These are phyloP conservation scores for Leptinotarsa rubiginosa DNA, from an alignment of 2,888 invertebrate species.

Conservation along the genomic window DNA sequence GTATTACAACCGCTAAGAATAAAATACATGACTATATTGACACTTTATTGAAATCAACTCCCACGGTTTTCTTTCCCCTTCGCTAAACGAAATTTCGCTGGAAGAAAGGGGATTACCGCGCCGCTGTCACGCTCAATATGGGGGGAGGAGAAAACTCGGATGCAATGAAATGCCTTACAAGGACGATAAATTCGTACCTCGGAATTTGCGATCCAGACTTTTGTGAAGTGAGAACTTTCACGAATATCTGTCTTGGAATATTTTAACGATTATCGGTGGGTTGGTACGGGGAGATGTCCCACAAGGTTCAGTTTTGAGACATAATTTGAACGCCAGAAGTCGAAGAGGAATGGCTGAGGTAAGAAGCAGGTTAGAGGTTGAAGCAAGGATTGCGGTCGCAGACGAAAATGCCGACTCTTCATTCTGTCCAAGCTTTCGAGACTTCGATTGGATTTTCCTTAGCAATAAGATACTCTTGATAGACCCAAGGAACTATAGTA, in stretches of 20 bases:
- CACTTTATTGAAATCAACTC: conserved; percentile 29
- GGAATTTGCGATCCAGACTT: conserved; percentile 10
- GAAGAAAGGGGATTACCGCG: conserved; percentile 19
- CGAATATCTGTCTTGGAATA: not conserved
- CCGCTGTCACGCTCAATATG: conserved; percentile 26
- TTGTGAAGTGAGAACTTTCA: not conserved
- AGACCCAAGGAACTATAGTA: too few species aligned
- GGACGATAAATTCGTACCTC: conserved; percentile 25
- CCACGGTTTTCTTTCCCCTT: conserved; percentile 25
- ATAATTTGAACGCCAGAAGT: too few species aligned
- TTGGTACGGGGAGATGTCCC: not conserved
- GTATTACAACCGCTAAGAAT: conserved; percentile 26
- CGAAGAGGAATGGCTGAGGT: too few species aligned
- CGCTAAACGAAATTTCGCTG: not conserved
- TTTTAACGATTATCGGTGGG: not conserved
- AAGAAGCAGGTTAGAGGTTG: too few species aligned
- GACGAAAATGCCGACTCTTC: too few species aligned
- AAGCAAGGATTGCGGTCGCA: too few species aligned
- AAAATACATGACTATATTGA: conserved; percentile 19
- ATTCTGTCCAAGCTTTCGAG: too few species aligned
- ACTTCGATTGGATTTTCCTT: too few species aligned
- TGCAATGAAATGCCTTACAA: conserved; percentile 22
- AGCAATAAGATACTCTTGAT: too few species aligned
- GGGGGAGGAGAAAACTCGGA: conserved; percentile 13
- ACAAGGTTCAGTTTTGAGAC: conserved; percentile 3